phyloP scores from a whole-genome alignment of 2,113 vertebrate genomes.

The Turdus rufiventris region DNA sequence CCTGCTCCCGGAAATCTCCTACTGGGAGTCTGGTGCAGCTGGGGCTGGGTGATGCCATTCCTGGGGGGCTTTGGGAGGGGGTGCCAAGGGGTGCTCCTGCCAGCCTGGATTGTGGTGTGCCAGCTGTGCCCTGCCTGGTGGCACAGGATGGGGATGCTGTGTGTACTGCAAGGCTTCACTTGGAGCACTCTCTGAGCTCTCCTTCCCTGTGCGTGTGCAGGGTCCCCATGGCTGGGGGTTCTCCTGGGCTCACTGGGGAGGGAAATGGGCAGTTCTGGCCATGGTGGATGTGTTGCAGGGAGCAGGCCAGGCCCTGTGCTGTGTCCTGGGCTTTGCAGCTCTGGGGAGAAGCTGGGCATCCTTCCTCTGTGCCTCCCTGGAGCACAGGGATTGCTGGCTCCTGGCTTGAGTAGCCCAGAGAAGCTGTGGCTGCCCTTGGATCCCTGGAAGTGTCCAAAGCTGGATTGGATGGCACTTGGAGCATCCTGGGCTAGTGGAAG shows the following conservation, averaged over 20 bases:
- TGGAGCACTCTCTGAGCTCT: neutral
- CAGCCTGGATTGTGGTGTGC: neutral
- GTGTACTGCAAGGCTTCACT: neutral
- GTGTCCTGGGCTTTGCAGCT: neutral
- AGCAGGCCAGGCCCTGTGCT: neutral
- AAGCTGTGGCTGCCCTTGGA: neutral
- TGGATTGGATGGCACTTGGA: neutral
- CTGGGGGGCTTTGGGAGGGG: rapidly evolving
- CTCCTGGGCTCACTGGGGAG: rapidly evolving
- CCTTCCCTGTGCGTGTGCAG: rapidly evolving
- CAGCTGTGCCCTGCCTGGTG: neutral
- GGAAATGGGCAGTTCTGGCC: neutral
- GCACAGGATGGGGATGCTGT: neutral
- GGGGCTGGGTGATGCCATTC: neutral
- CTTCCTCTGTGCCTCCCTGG: neutral
- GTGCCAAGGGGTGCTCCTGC: neutral
- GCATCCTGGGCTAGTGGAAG: rapidly evolving
- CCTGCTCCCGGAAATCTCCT: neutral
- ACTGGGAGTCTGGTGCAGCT: rapidly evolving
- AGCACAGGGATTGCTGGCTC: neutral
- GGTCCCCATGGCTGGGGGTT: rapidly evolving
- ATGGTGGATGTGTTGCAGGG: rapidly evolving
- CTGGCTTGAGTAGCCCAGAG: neutral
- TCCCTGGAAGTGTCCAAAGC: neutral
- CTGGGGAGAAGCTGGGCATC: neutral